Base-by-base conservation (phyloP, 2,888 invertebrate species). In the Schizotus pectinicornis region DNA sequence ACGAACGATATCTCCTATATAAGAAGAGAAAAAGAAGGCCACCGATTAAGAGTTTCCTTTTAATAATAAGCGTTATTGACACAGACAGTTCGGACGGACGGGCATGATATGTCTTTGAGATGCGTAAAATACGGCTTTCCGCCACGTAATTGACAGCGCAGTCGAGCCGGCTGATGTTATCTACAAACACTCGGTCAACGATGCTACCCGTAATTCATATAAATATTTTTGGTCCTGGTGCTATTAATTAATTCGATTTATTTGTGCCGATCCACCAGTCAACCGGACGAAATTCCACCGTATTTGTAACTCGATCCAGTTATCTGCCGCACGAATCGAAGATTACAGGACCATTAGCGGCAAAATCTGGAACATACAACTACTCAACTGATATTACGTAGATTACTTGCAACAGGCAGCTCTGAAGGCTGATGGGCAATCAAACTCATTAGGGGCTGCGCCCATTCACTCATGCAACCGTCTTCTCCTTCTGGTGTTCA, bases 171-270 rank as follows among this genome's bases (percentile, higher is more conserved):
- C 66, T 61, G 72, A 71, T 72, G 53, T 48, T 71, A 72, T 72
- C 72, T 67, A 50, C 57, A 70, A 69, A 60, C 53, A 49, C 55
- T 42, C 65, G 65, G 52, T 56, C 65, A 58, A 37, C 56, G 61
- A 59, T 63, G 62, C 58, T 61, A 65, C 63, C 67, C 62, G 67
- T 73, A 71, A 68, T 68, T 67, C 68, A 61, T 69, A 69, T 73
- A 71, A 72, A 71, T 73, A 71, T 72, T 71, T 70, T 67, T 58
- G 62, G 56, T 67, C 63, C 62, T 63, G 64, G 65, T 64, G 69
- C 61, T 63, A 67, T 64, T 67, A 69, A 68, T 71, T 71, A 63
- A 64, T 56, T 62, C 59, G 57, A 64, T 64, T 64, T 58, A 38
- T 43, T 43, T 35, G 47, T 35, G 22, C 14, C 47, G 35, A 47